Conservation (phyloP, 2,113 vertebrate species). For the Lanius ludovicianus region DNA sequence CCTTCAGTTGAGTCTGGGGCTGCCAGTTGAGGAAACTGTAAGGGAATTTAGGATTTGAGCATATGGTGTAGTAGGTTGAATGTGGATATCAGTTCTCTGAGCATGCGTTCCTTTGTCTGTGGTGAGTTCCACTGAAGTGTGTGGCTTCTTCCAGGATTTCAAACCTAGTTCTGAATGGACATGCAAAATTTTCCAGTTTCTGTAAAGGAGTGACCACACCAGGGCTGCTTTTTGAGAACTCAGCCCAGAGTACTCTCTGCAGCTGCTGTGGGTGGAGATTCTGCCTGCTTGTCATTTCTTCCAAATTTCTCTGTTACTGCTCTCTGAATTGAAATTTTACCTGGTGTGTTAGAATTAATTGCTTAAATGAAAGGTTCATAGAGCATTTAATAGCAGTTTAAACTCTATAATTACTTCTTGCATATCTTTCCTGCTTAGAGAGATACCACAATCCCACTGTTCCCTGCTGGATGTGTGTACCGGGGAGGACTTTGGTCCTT, state of each 20-base stretch:
- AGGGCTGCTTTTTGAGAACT: not conserved
- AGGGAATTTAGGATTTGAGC: not conserved
- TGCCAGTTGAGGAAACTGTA: not conserved
- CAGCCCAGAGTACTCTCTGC: not conserved
- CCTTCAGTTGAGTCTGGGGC: not conserved
- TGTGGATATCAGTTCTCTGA: not conserved
- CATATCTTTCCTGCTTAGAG: not conserved
- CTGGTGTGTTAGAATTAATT: not conserved
- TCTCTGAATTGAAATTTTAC: not conserved
- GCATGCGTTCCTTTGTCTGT: not conserved
- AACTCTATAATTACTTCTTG: not conserved
- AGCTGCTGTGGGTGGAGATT: not conserved
- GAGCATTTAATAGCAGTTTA: not conserved
- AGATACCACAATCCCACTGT: fast-evolving
- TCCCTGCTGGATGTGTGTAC: fast-evolving
- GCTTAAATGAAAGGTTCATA: not conserved
- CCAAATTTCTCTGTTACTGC: not conserved
- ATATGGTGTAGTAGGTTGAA: not conserved
- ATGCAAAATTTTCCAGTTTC: not conserved
- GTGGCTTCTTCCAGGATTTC: not conserved
- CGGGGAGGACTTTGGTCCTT: not conserved
- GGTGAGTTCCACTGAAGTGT: not conserved
- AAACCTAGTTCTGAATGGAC: not conserved
- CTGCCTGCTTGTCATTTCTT: not conserved
- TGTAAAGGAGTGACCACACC: not conserved